Base-by-base conservation (phyloP, 1,140 invertebrate species). In the Zelostemma sp. region DNA sequence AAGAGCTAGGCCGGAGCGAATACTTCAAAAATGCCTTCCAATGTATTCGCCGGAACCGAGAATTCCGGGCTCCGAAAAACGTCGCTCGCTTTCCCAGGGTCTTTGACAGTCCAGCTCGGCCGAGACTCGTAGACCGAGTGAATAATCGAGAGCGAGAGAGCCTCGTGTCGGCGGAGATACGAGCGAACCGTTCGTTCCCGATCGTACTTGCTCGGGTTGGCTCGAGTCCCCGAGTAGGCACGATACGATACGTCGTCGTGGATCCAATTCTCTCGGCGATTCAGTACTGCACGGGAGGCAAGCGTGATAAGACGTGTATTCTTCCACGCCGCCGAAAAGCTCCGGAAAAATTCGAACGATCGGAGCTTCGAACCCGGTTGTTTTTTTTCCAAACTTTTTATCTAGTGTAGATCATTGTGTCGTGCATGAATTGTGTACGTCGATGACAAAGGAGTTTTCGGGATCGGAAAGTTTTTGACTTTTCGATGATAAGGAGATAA, bases 271-370 rank as follows among this genome's bases (percentile, higher is more conserved):
- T 12, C 14, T 14, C 48, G 14, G 40, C 50, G 45, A 56, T 50
- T 56, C 64, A 67, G 64, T 67, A 45, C 40, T 53, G 50, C 53
- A 55, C 57, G 56, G 50, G 57, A 67, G 21, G 64, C 50, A 33
- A 55, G 51, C 56, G 64, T 19, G 21, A 47, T 15, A 35, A 18
- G 50, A 67, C 38, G 57, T 51, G 50, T 33, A 3, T 28, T 53
- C n/a, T 41, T 33, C 18, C 21, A 15, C 25, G 25, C 25, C 3
- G 25, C 8, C 25, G 25, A 28, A 28, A 28, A 28, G n/a, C n/a
- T n/a, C n/a, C n/a, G n/a, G n/a, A n/a, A n/a, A n/a, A n/a, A n/a
- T n/a, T n/a, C n/a, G n/a, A n/a, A n/a, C n/a, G n/a, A n/a, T n/a
- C n/a, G n/a, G n/a, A n/a, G n/a, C n/a, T n/a, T n/a, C n/a, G n/a